Evolutionary conservation across 2,113 vertebrate genomes (phyloP).

Genomic region (Thamnophis sirtalis): DNA sequence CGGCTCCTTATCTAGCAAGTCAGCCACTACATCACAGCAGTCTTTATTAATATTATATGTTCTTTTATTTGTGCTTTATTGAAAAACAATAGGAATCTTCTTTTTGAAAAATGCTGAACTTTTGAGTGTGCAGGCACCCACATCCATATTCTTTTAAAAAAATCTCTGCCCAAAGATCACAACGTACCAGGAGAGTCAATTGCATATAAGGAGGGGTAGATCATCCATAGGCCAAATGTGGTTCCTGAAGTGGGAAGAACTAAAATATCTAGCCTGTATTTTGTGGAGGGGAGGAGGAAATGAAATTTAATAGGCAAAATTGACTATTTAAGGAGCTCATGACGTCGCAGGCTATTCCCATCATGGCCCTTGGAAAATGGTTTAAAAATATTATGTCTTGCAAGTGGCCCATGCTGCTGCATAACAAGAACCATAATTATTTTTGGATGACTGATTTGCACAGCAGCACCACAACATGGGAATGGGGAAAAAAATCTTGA

Average conservation of each 20-base stretch:
- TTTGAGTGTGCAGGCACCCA: neutral
- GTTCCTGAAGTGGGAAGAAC: neutral
- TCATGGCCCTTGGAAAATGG: neutral
- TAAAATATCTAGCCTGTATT: neutral
- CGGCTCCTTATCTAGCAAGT: neutral
- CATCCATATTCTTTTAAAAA: neutral
- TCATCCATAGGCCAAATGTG: neutral
- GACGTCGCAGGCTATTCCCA: neutral
- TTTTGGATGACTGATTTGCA: neutral
- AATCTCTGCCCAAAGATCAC: neutral
- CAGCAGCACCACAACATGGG: neutral
- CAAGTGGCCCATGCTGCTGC: neutral
- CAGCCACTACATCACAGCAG: neutral
- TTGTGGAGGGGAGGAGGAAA: neutral
- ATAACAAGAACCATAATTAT: neutral
- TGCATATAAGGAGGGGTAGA: neutral
- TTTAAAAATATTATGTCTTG: neutral
- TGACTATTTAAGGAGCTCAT: neutral
- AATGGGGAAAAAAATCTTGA: neutral
- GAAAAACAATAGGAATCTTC: neutral
- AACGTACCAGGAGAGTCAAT: neutral
- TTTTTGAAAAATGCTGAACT: neutral
- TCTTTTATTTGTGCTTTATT: neutral
- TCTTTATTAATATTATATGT: neutral
- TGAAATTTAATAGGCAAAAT: neutral